Evolutionary conservation across 2,113 vertebrate genomes (phyloP).

Genomic region (Potamarius usumacintae): DNA sequence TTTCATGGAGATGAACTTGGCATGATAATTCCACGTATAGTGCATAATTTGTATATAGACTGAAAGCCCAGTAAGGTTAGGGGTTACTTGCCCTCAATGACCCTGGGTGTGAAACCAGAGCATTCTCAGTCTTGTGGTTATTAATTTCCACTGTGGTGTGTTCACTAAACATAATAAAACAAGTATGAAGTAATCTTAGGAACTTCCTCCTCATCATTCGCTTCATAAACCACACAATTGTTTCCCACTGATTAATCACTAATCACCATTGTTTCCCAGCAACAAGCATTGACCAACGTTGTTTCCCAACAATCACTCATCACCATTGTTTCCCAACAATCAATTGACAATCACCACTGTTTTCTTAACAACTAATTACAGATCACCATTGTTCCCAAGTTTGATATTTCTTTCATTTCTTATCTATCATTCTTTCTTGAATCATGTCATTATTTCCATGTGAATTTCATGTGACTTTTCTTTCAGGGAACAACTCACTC

Average conservation of each 20-base stretch:
- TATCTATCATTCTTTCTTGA: not conserved
- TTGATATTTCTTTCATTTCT: not conserved
- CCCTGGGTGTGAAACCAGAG: not conserved
- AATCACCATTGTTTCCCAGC: not conserved
- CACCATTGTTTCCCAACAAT: not conserved
- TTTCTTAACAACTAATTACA: not conserved
- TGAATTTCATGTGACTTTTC: not conserved
- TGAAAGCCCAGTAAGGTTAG: not conserved
- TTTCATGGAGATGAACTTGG: not conserved
- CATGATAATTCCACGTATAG: not conserved
- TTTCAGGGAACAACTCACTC: not conserved
- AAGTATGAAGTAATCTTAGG: not conserved
- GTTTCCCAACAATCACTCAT: not conserved
- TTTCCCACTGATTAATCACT: not conserved
- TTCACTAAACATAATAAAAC: not conserved
- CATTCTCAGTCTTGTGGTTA: not conserved
- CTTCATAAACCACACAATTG: no score
- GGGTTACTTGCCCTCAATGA: constrained; percentile 13
- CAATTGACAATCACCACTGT: not conserved
- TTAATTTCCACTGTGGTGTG: not conserved
- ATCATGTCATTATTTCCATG: not conserved
- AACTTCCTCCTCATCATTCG: no score
- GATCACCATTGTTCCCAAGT: not conserved
- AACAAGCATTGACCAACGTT: not conserved
- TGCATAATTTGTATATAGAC: not conserved